Percentiles rank a stretch among this genome's conserved stretches.
Evolutionary conservation across 2,113 vertebrate species (phyloP).

Genomic region (Elachura formosa): DNA sequence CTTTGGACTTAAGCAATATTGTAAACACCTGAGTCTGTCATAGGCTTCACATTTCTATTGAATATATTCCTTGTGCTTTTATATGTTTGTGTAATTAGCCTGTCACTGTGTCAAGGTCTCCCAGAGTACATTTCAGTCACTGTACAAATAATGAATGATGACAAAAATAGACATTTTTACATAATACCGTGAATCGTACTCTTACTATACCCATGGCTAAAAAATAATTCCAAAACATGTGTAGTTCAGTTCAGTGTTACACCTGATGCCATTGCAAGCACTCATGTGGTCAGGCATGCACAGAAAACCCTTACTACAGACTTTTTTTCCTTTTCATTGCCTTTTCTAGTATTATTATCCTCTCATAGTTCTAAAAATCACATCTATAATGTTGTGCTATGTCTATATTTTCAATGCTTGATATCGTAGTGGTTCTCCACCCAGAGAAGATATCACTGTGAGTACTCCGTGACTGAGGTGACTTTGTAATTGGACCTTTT

Average conservation of each 20-base stretch:
- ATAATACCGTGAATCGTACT: not conserved
- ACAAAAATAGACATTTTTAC: not conserved
- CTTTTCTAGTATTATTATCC: not conserved
- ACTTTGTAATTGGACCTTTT: not conserved
- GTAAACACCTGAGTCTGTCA: not conserved
- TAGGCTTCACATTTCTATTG: not conserved
- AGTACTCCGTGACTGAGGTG: not conserved
- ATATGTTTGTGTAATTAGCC: not conserved
- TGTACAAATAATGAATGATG: not conserved
- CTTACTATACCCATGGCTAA: not conserved
- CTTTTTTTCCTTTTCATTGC: not conserved
- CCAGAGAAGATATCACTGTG: not conserved
- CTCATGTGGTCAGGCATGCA: not conserved
- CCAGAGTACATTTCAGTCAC: not conserved
- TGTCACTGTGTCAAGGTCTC: not conserved
- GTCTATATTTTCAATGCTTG: not conserved
- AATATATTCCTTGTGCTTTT: not conserved
- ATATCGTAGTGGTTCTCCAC: not conserved
- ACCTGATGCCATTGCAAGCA: not conserved
- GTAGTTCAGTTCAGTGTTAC: not conserved
- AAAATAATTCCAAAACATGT: not conserved
- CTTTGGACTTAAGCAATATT: not conserved
- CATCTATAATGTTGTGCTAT: not conserved
- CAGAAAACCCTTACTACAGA: not conserved
- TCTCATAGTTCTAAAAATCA: not conserved